phyloP scores from a whole-genome alignment of 1,140 invertebrate genomes.

The Bombus picipes region DNA sequence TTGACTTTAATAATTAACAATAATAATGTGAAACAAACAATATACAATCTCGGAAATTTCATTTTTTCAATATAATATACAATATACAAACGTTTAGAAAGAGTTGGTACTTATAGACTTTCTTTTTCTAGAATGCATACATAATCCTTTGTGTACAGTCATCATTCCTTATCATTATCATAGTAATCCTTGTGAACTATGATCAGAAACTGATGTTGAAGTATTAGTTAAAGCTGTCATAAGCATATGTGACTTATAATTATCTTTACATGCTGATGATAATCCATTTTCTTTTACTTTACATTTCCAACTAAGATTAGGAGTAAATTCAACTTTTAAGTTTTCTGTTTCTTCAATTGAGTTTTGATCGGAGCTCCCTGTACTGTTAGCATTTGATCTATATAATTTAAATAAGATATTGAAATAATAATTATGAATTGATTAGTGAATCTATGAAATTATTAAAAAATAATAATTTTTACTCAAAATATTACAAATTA shows the following conservation, averaged over 20 bases:
- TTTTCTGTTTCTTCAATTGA: not conserved
- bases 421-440: not conserved
- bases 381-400: not conserved
- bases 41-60: not conserved
- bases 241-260: not conserved
- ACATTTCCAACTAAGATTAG: conserved; percentile 45
- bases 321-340: conserved; percentile 47
- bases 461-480: not conserved
- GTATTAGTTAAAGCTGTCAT: not conserved
- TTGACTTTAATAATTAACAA: not conserved
- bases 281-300: conserved; percentile 11
- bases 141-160: not conserved
- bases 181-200: not conserved
- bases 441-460: no score
- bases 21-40: not conserved
- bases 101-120: not conserved
- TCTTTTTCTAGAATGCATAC: not conserved
- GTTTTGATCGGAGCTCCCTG: no score
- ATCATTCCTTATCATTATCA: no score
- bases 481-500: not conserved
- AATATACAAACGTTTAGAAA: not conserved
- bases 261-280: conserved; percentile 4
- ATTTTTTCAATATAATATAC: conserved; percentile 8
- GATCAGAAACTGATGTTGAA: not conserved
- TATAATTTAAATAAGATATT: not conserved